Percentiles rank a stretch among this genome's conserved stretches.
phyloP scores from a whole-genome alignment of 2,113 vertebrate genomes.

The Phycodurus eques region DNA sequence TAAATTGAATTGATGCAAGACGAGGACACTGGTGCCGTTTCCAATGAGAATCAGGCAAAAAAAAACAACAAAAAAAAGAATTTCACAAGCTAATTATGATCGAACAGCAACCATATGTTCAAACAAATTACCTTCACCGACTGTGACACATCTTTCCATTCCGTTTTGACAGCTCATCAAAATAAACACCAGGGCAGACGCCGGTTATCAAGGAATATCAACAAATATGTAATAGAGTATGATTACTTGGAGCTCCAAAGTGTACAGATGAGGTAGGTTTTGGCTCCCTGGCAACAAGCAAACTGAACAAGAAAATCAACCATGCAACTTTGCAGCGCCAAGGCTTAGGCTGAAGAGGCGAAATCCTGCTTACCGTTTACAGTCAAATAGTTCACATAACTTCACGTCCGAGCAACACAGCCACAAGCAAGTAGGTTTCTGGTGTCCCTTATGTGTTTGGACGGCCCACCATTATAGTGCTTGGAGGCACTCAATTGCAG shows the following conservation, averaged over 20 bases:
- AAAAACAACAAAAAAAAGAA: constrained; percentile 6
- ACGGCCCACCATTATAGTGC: constrained; percentile 29
- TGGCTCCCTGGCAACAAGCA: constrained; percentile 16
- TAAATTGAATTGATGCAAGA: constrained; percentile 53
- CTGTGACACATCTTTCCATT: constrained; percentile 26
- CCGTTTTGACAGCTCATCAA: constrained; percentile 34
- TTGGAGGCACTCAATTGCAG: constrained; percentile 16
- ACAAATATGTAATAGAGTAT: constrained; percentile 18
- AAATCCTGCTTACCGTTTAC: constrained; percentile 48
- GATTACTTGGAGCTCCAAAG: constrained; percentile 1
- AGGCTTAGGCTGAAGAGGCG: constrained; percentile 26
- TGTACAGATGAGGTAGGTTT: constrained; percentile 34
- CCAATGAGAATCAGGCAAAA: constrained; percentile 20
- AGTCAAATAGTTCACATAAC: constrained; percentile 53
- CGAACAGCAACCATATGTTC: constrained; percentile 54
- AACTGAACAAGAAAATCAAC: neutral
- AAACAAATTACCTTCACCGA: constrained; percentile 41
- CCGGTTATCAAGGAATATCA: constrained; percentile 16
- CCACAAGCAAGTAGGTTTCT: constrained; percentile 10
- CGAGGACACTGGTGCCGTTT: constrained; percentile 29
- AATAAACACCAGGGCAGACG: constrained; percentile 34
- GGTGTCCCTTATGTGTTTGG: constrained; percentile 29
- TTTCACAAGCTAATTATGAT: constrained; percentile 31
- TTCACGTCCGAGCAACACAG: constrained; percentile 36
- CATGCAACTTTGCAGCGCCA: constrained; percentile 15